Base-by-base conservation (phyloP, 2,888 invertebrate genomes). In the Pyrrhia umbra region DNA sequence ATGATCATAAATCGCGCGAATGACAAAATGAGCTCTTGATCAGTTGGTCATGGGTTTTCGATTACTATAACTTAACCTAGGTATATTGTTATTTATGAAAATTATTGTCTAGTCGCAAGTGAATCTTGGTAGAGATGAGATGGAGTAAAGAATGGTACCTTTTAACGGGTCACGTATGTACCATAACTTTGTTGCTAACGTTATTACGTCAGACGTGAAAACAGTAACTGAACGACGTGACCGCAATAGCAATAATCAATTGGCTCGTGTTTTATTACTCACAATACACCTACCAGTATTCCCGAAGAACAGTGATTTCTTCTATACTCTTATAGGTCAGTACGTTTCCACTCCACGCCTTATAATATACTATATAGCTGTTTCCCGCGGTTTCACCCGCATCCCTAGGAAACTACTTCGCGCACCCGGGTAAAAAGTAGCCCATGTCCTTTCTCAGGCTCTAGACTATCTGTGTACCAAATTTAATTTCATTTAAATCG, bases 171-270 rank as follows among this genome's bases (percentile, higher is more conserved):
- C 94, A 94, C 93, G 94, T 92, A 80, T 88, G 80, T 85, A 89
- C 88, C 92, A 92, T 94, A 94, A 94, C 91, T 94, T 93, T 90
- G 90, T 90, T 90, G 89, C 88, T 93, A 92, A 92, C 92, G 90
- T 92, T 92, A 93, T 94, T 93, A 94, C 92, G 89, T 93, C 89
- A 92, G 92, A 91, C 92, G 92, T 92, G 93, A 93, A 94, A 94
- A 94, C 92, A 93, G 93, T 93, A 92, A 94, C 93, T 90, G 92
- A 88, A 89, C 90, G 86, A 94, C 94, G 94, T 94, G 94, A 93
- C 91, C 92, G 89, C 92, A 93, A 92, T 94, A 88, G 87, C 88
- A 94, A 94, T 90, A 93, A 93, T 94, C 94, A 94, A 94, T 94
- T 92, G 90, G 83, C 86, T 88, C 84, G 87, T 90, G 86, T 90